phyloP scores from a whole-genome alignment of 2,888 invertebrate species.

The Napeogenes inachia region DNA sequence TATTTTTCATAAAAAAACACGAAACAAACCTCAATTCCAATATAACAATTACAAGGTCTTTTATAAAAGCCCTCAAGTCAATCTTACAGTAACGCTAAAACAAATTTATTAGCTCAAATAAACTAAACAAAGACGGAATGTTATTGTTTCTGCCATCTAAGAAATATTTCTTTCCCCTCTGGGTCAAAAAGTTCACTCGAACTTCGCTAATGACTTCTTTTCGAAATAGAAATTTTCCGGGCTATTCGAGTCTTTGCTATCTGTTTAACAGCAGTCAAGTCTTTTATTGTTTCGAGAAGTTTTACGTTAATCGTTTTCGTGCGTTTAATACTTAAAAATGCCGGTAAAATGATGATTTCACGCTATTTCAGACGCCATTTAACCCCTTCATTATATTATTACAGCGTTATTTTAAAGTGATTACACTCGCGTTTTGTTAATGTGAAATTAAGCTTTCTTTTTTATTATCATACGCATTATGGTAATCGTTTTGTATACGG shows the following conservation, averaged over 20 bases:
- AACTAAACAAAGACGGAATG: conserved; percentile 53
- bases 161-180: conserved; percentile 67
- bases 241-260: conserved; percentile 60
- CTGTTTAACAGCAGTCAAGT: conserved; percentile 60
- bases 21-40: too few relatives aligned
- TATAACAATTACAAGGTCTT: background rate
- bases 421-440: background rate
- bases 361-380: conserved; percentile 17
- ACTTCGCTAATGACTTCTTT: conserved; percentile 73
- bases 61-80: conserved; percentile 12
- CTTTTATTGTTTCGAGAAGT: conserved; percentile 50
- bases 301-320: conserved; percentile 38
- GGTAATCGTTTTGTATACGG: too few relatives aligned
- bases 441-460: too few relatives aligned
- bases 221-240: conserved; percentile 58
- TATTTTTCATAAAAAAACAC: too few relatives aligned
- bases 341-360: conserved; percentile 26
- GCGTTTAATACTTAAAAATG: conserved; percentile 35
- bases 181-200: conserved; percentile 55
- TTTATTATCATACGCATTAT: too few relatives aligned
- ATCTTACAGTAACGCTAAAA: conserved; percentile 14
- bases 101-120: conserved; percentile 24
- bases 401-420: conserved; percentile 8
- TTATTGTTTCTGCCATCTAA: conserved; percentile 52
- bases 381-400: conserved; percentile 20